Evolutionary conservation across 2,113 vertebrate genomes (phyloP).

Genomic region (Nyctibius bracteatus): DNA sequence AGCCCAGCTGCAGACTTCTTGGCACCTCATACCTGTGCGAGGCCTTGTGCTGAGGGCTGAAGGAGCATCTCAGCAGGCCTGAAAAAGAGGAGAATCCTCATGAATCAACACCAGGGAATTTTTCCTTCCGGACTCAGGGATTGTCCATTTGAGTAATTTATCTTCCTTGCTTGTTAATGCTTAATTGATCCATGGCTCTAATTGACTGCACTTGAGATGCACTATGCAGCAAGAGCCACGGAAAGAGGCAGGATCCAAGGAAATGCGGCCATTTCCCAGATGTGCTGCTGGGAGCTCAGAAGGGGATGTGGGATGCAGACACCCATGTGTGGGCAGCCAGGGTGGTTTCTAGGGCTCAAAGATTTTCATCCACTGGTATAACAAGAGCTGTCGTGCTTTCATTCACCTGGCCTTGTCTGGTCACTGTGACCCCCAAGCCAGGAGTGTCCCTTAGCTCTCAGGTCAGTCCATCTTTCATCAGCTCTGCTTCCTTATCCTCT

Average conservation of each 20-base stretch:
- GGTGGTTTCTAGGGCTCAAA: fast-evolving
- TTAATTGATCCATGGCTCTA: background rate
- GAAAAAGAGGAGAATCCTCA: background rate
- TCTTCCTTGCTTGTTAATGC: background rate
- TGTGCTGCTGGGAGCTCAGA: fast-evolving
- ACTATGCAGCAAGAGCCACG: fast-evolving
- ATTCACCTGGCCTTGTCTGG: background rate
- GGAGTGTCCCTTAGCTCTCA: background rate
- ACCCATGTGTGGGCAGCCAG: fast-evolving
- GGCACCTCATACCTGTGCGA: background rate
- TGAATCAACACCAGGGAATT: background rate
- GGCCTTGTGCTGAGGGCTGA: background rate
- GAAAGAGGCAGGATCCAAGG: background rate
- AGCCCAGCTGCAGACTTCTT: background rate
- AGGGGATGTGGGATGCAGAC: too few species aligned
- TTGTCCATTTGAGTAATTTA: background rate
- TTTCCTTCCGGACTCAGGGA: background rate
- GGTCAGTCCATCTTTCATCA: background rate
- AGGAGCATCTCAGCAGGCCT: background rate
- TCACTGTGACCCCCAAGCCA: background rate
- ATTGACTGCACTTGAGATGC: background rate
- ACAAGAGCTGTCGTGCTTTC: fast-evolving
- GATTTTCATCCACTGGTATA: background rate
- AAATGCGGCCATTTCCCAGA: background rate
- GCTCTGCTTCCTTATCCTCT: background rate